phyloP scores from a whole-genome alignment of 1,140 invertebrate genomes.

The Colletes latitarsis region DNA sequence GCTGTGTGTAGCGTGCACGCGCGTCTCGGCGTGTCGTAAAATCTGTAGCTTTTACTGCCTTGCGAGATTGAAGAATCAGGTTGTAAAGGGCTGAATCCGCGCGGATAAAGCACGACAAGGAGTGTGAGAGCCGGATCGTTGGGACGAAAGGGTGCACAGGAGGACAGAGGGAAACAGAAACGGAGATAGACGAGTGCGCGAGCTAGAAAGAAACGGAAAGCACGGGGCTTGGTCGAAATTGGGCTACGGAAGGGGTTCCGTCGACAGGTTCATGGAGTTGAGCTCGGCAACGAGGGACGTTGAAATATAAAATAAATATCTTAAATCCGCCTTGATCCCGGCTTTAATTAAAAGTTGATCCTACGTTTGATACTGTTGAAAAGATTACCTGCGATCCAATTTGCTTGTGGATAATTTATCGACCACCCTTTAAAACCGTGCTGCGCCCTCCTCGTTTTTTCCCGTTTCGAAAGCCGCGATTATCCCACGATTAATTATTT shows the following conservation, averaged over 20 bases:
- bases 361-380: constrained; percentile 62
- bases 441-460: neutral
- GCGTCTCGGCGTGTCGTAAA: constrained; percentile 64
- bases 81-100: constrained; percentile 68
- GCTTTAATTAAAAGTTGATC: constrained; percentile 77
- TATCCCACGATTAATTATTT: constrained; percentile 4
- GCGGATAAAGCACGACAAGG: constrained; percentile 47
- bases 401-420: constrained; percentile 64
- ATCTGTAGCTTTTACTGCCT: constrained; percentile 72
- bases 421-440: constrained; percentile 13
- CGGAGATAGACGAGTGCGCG: constrained; percentile 14
- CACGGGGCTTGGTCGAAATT: constrained; percentile 24
- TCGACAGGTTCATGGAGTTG: constrained; percentile 64
- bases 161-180: neutral
- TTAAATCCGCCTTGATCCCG: constrained; percentile 69
- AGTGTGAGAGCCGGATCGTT: neutral
- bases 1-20: constrained; percentile 21
- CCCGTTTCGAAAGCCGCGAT: neutral
- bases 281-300: constrained; percentile 47
- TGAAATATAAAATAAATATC: constrained; percentile 76
- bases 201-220: constrained; percentile 4
- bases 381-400: constrained; percentile 67
- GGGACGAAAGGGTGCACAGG: constrained; percentile 37
- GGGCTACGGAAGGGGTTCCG: constrained; percentile 26
- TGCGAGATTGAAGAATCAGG: constrained; percentile 73